Base-by-base conservation (phyloP, 2,888 invertebrate species). In the Plebejus anna region DNA sequence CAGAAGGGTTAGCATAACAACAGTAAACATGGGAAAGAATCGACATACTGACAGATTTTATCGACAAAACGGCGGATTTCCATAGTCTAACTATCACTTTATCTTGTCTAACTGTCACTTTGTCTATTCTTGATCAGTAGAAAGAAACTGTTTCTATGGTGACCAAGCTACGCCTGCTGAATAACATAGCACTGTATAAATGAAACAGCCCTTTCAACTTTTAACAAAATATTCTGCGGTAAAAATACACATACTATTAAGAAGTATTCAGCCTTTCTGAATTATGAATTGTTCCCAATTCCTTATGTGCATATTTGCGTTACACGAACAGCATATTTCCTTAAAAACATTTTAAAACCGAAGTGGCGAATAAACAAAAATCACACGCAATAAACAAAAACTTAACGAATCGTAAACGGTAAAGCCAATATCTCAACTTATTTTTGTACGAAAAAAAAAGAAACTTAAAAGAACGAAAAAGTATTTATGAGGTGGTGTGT, bases 401-500 rank as follows among this genome's bases (percentile, higher is more conserved):
- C 61, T 61, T 61, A 61, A 61, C 61, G 61, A 61, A 61, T 61
- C 61, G 28, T 61, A 28, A 61, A 61, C 28, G 28, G 28, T 61
- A 28, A 61, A 61, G 61, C 28, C 61, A 28, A 61, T 59, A 59
- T 11, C 55, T 55, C 55, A 55, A 55, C 55, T 55, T 55, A 55
- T 4, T 55, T 47, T 16, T 16, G 55, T 16, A 55, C 55, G 55
- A 55, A 55, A 55, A 55, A 55, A 51, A 55, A 55, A 55, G 16
- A 55, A 55, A 59, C 38, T 16, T 3, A 70, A 72, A 72, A 72
- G 47, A 55, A 72, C n/a, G n/a, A 4, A 51, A 32, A 32, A 73
- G 51, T 55, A 72, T 72, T 72, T 73, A 73, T 73, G 73, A 55
- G 73, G 47, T 51, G 28, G 42, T 47, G 47, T 22, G 55, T 55